Percentiles rank a stretch among this genome's conserved stretches.
phyloP scores from a whole-genome alignment of 2,888 invertebrate genomes.

The Eurytoma californica region DNA sequence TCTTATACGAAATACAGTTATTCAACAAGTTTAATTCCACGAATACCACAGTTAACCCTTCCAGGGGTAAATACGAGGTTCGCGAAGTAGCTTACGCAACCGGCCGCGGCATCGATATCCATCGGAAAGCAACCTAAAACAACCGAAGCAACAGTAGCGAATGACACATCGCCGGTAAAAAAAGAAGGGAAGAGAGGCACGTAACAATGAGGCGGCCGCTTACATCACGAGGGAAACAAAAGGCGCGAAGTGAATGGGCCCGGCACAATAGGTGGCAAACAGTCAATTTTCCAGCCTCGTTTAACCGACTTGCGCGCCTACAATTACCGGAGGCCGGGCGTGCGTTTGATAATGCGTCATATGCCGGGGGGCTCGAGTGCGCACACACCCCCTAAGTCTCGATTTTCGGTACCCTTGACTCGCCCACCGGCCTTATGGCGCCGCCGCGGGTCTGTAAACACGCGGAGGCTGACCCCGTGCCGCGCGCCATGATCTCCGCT shows the following conservation, averaged over 20 bases:
- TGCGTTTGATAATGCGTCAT: conserved; percentile 49
- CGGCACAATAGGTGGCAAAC: conserved; percentile 32
- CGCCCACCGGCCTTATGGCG: not conserved
- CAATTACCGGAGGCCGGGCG: conserved; percentile 39
- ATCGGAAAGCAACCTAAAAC: too few species aligned
- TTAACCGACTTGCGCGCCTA: conserved; percentile 13
- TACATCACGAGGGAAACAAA: conserved; percentile 20
- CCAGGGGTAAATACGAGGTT: too few species aligned
- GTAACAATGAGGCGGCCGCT: conserved; percentile 19
- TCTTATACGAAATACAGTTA: too few species aligned
- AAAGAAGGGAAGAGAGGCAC: not conserved
- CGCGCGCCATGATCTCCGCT: not conserved
- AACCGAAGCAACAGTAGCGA: too few species aligned
- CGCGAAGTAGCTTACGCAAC: too few species aligned
- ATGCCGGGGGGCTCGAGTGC: conserved; percentile 33
- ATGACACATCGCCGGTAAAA: too few species aligned
- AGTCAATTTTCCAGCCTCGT: conserved; percentile 49
- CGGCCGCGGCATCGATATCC: too few species aligned
- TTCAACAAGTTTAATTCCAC: too few species aligned
- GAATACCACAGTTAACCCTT: too few species aligned
- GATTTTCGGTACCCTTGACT: not conserved
- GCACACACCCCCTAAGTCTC: not conserved
- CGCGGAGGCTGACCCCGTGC: not conserved
- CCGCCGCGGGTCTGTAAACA: conserved; percentile 6
- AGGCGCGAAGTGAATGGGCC: not conserved